phyloP scores from a whole-genome alignment of 2,888 invertebrate genomes.

The Eupithecia insigniata region DNA sequence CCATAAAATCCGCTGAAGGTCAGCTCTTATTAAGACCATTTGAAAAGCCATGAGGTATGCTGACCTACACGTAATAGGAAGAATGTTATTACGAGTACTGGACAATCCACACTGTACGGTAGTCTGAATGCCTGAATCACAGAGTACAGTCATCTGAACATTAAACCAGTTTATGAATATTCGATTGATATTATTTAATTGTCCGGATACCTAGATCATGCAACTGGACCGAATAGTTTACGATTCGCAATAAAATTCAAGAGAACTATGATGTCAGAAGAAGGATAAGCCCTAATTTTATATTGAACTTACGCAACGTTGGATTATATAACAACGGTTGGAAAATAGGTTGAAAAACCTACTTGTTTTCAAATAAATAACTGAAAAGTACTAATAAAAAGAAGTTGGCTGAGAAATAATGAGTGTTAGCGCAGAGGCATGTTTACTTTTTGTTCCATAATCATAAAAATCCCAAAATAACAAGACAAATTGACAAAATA shows the following conservation, averaged over 20 bases:
- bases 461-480: slow-evolving; percentile 16
- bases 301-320: not conserved
- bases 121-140: not conserved
- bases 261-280: slow-evolving; percentile 37
- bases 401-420: slow-evolving; percentile 1
- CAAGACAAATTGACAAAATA: slow-evolving; percentile 23
- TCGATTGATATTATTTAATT: slow-evolving; percentile 33
- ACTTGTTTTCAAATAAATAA: slow-evolving; percentile 1
- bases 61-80: not conserved
- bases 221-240: slow-evolving; percentile 38
- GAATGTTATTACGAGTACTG: not conserved
- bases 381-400: not conserved
- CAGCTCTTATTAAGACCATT: not conserved
- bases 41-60: not conserved
- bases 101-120: too few relatives aligned
- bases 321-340: not conserved
- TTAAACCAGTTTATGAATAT: not conserved
- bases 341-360: slow-evolving; percentile 2
- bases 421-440: not conserved
- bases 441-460: slow-evolving; percentile 10
- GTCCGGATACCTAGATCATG: slow-evolving; percentile 33
- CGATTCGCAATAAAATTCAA: slow-evolving; percentile 39
- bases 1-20: not conserved
- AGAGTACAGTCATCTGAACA: not conserved
- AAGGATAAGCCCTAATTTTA: slow-evolving; percentile 17